Base-by-base conservation (phyloP, 2,888 invertebrate species). In the Gerris lacustris region DNA sequence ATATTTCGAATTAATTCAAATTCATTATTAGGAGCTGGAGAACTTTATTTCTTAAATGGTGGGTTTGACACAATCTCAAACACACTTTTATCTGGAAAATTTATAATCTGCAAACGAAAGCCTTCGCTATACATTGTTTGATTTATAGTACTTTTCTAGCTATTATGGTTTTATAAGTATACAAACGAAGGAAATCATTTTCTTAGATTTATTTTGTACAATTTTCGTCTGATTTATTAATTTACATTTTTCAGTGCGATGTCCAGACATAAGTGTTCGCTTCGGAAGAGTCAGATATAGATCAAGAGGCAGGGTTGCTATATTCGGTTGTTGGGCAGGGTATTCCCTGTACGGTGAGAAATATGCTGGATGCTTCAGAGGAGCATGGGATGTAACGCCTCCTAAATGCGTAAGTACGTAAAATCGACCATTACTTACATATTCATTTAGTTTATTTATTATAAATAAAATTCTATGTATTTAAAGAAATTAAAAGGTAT, bases 361-460 rank as follows among this genome's bases (percentile, higher is more conserved):
- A 76, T 88, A 87, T 76, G 85, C 87, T 18, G 87, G 86, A 18
- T 93, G 92, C 78, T 80, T 84, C 44, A 80, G 84, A 55, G 89
- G 90, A 0, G 78, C 81, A n/a, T 94, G 92, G 93, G 89, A 89
- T 73, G 83, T 83, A 5, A 83, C 83, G 0, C 76, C 81, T 4
- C 91, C 92, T 0, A 83, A 87, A 66, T 92, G 92, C 80, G 86
- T 90, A 76, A 85, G 92, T 91, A 82, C 87, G 90, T 87, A 79
- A n/a, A 62, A 62, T 62, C 11, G 2, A 62, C 4, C n/a, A 15
- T 63, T 66, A 2, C 31, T 31, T 31, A 31, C 31, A 31, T 31
- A 2, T 31, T 31, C 1, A 17, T 45, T 70, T 67, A 44, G 55
- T 63, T 45, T 63, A 64, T 67, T 63, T 67, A 44, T 0, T 31